These are phyloP conservation scores for Acrocephalus kingi DNA, from an alignment of 2,113 vertebrate species.

Conservation along the genomic window DNA sequence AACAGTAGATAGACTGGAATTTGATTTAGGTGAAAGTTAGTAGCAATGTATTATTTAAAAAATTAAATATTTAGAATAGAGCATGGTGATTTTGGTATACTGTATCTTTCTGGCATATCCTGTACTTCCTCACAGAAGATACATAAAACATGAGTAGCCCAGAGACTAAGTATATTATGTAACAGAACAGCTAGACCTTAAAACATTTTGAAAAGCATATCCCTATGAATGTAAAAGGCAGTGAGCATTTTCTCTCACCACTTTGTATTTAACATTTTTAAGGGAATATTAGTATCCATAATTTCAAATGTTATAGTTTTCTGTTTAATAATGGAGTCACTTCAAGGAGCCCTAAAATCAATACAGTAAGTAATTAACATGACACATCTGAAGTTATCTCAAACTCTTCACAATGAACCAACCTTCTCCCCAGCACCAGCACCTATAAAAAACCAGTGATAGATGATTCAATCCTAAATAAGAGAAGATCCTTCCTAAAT, in stretches of 20 bases:
- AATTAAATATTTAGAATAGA: slow-evolving; percentile 49
- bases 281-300: background rate
- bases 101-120: slow-evolving; percentile 13
- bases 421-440: background rate
- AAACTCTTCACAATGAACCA: background rate
- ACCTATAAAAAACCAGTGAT: background rate
- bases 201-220: background rate
- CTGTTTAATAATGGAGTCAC: background rate
- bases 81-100: background rate
- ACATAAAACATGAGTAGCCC: slow-evolving; percentile 32
- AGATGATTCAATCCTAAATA: background rate
- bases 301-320: background rate
- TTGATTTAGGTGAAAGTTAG: slow-evolving; percentile 16
- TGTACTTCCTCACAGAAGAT: background rate
- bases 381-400: background rate
- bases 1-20: background rate
- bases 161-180: slow-evolving; percentile 29
- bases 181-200: slow-evolving; percentile 13
- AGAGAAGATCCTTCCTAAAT: background rate
- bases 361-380: background rate
- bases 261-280: background rate
- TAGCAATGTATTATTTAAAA: slow-evolving; percentile 53
- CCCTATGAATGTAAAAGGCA: background rate
- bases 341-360: background rate
- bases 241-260: background rate